Evolutionary conservation across 2,797 vertebrate species (phyloP).

Genomic region (Hoplostethus mediterraneus): DNA sequence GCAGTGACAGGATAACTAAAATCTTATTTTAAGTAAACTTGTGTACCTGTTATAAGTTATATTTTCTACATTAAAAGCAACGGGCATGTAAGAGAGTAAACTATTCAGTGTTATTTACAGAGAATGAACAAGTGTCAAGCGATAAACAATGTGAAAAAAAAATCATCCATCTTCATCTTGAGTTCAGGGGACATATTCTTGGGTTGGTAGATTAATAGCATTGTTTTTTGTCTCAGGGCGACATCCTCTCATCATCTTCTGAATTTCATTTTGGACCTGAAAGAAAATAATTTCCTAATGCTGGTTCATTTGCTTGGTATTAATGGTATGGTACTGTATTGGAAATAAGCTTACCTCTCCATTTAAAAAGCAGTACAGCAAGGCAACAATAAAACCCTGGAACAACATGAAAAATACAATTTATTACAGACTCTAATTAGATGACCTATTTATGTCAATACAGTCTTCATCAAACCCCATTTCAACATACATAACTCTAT

Average conservation of each 20-base stretch:
- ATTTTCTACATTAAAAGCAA: too few species aligned
- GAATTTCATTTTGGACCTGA: slow-evolving; percentile 81
- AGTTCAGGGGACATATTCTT: slow-evolving; percentile 71
- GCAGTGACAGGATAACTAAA: background rate
- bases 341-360: slow-evolving; percentile 69
- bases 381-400: slow-evolving; percentile 80
- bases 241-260: slow-evolving; percentile 69
- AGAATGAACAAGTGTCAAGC: background rate
- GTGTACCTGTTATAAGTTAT: too few species aligned
- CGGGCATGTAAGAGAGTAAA: too few species aligned
- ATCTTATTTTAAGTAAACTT: background rate
- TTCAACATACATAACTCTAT: background rate
- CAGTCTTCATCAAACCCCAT: background rate
- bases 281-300: background rate
- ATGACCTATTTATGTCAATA: background rate
- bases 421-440: background rate
- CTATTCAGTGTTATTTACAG: too few species aligned
- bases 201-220: slow-evolving; percentile 73
- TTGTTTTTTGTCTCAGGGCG: slow-evolving; percentile 67
- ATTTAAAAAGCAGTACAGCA: slow-evolving; percentile 82
- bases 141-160: background rate
- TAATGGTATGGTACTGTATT: background rate
- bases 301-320: background rate
- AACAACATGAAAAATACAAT: background rate
- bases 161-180: background rate